Evolutionary conservation across 2,888 invertebrate species (phyloP).

Genomic region (Pyrrhosoma nymphula): DNA sequence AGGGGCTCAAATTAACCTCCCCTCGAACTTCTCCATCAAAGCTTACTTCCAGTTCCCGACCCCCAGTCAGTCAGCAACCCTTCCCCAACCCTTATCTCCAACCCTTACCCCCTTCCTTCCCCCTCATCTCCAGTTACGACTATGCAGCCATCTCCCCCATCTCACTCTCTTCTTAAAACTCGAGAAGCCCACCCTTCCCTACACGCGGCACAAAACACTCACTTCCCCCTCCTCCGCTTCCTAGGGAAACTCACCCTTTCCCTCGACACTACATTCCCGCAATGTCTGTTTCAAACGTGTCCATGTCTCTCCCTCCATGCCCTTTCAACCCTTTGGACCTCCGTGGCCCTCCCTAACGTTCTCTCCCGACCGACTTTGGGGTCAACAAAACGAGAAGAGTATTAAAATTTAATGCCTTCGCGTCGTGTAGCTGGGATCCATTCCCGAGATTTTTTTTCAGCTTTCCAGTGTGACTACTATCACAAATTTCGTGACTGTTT

Average conservation of each 20-base stretch:
- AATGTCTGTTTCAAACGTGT: background rate
- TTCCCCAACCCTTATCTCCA: background rate
- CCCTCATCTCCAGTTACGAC: background rate
- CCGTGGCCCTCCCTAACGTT: background rate
- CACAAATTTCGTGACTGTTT: background rate
- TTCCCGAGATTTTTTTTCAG: background rate
- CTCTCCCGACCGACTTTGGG: background rate
- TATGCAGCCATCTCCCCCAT: background rate
- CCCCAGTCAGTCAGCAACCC: background rate
- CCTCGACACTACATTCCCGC: background rate
- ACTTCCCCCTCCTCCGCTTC: background rate
- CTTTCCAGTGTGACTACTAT: background rate
- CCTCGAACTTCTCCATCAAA: background rate
- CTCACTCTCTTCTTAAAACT: background rate
- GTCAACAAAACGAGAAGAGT: background rate
- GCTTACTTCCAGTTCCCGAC: background rate
- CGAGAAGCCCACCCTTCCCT: background rate
- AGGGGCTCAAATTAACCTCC: conserved; percentile 6
- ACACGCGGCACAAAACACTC: background rate
- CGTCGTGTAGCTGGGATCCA: background rate
- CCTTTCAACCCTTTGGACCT: background rate
- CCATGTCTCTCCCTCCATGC: background rate
- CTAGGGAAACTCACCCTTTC: background rate
- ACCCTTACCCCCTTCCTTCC: background rate
- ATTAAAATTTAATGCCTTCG: background rate